Percentiles rank a stretch among this genome's conserved stretches.
phyloP scores from a whole-genome alignment of 2,888 invertebrate genomes.

The Napeogenes sylphis region DNA sequence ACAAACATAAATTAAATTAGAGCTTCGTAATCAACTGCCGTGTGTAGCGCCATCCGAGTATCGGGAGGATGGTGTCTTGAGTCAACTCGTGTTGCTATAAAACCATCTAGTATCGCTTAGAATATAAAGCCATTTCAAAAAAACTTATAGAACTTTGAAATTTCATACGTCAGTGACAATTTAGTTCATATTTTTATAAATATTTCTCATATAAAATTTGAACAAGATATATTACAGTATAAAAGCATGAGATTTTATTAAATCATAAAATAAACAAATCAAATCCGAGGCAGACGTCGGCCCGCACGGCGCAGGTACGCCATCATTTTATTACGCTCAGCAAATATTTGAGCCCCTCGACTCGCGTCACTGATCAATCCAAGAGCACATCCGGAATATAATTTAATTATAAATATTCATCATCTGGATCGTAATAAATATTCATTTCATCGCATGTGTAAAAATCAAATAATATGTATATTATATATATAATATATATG shows the following conservation, averaged over 20 bases:
- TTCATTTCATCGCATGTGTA: background rate
- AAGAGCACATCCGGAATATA: slow-evolving; percentile 9
- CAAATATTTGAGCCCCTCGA: slow-evolving; percentile 57
- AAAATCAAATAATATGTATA: background rate
- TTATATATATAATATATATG: no score
- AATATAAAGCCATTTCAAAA: no score
- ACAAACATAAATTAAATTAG: slow-evolving; percentile 74
- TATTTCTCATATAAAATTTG: no score
- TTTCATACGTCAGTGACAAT: no score
- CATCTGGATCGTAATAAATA: background rate
- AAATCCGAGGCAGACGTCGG: slow-evolving; percentile 4
- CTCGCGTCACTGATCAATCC: slow-evolving; percentile 30
- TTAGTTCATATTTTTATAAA: no score
- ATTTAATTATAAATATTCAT: slow-evolving; percentile 6
- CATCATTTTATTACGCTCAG: slow-evolving; percentile 58
- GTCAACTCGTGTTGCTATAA: no score
- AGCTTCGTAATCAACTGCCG: slow-evolving; percentile 66
- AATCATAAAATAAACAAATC: slow-evolving; percentile 20
- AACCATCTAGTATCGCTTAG: no score
- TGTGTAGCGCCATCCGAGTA: no score
- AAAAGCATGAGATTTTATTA: no score
- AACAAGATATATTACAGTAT: no score
- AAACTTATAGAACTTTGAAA: no score
- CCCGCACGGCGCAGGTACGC: slow-evolving; percentile 45
- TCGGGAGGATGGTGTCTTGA: no score